Evolutionary conservation across 2,888 invertebrate species (phyloP), one percentile per base, ranked within the genome.

Genomic region (Strigamia maritima): DNA sequence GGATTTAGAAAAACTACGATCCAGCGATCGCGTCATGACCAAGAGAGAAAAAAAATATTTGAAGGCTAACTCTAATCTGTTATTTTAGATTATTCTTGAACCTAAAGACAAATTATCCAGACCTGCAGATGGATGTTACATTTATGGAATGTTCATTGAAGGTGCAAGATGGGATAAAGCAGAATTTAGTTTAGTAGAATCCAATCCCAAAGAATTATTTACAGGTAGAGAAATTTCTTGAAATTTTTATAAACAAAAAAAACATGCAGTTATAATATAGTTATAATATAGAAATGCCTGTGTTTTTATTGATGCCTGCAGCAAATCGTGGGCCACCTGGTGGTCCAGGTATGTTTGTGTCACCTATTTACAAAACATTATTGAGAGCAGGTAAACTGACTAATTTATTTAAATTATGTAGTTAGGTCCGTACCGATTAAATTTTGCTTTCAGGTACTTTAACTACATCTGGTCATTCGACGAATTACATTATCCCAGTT

Each of bases 251-350:
- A n/a, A n/a, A n/a, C n/a, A n/a, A n/a, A n/a, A n/a, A n/a, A n/a
- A n/a, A n/a, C n/a, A n/a, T n/a, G n/a, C n/a, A n/a, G n/a, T n/a
- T n/a, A n/a, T n/a, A n/a, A n/a, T n/a, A n/a, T n/a, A n/a, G n/a
- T n/a, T n/a, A n/a, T n/a, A n/a, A n/a, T n/a, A 1, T 84, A 91
- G 91, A 91, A 79, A 91, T 92, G 91, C 89, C 91, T 1, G 89
- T 90, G 26, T 88, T 93, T 78, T 91, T 91, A 89, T 87, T 93
- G 84, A 87, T 90, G 70, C 93, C 93, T 0, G 90, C 90, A 83
- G 89, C 90, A 81, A 86, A 89, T 82, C 90, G 92, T 84, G 86
- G 87, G 77, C 84, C 88, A 19, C 87, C 87, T 0, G 80, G 82
- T 3, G 76, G 70, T 0, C 24, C 60, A 2, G 88, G 88, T 40